Base-by-base conservation (phyloP, 2,797 vertebrate genomes). In the Phylloscopus collybita region DNA sequence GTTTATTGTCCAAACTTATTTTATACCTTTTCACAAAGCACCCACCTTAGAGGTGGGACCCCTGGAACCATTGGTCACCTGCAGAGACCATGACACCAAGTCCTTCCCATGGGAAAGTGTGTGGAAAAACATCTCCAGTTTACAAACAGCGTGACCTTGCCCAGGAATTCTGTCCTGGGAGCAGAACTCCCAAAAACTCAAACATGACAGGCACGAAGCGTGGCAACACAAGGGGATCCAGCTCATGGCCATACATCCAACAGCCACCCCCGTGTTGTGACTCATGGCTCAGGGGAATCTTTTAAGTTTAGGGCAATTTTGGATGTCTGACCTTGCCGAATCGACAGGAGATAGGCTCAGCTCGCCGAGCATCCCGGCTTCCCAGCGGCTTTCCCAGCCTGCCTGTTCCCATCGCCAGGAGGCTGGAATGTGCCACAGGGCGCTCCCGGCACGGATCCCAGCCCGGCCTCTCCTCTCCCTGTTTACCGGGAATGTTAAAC, bases 401-500 rank as follows among this genome's bases (percentile, higher is more conserved):
- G 9, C 73, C 80, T 40, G n/a, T 9, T 81, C 56, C 66, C 72
- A 47, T 22, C 81, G 78, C 54, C 5, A 22, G 18, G 71, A 79
- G 76, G 50, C 67, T 71, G 88, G 57, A 79, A 84, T 6, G 60
- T 17, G 70, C 42, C 23, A 79, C 85, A 65, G 80, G 80, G 59
- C 7, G 11, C 47, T 59, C 94, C 94, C 60, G 26, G 80, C 71
- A 47, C 71, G 44, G 87, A 60, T 72, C 91, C 86, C 80, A 34
- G 40, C 47, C 83, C 80, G 74, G 91, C 92, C 89, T 88, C 92
- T 80, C 94, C 83, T n/a, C n/a, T n/a, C 75, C 91, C 90, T 97
- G 96, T 98, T 98, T 98, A 96, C 95, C 42, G 75, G 88, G 76
- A 79, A 93, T 73, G 95, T 94, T 90, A n/a, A 91, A 53, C 80